Evolutionary conservation across 2,888 invertebrate genomes (phyloP), one percentile per base, ranked within the genome.

Genomic region (Plemyria rubiginata): DNA sequence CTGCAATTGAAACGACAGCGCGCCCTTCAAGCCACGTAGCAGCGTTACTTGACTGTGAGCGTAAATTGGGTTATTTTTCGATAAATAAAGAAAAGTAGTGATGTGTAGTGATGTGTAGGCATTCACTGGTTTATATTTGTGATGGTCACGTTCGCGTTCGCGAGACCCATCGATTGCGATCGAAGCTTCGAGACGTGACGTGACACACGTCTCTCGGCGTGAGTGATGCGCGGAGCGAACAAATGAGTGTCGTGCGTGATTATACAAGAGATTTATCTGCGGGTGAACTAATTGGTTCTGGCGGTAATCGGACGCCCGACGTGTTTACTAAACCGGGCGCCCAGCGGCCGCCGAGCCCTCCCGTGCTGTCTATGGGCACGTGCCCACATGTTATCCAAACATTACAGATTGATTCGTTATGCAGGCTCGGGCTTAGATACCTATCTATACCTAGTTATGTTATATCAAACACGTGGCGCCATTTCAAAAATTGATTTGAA

Each of bases 231-330:
- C 1, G 48, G 5, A 8, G 8, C 46, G 45, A 13, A 45, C 51
- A 32, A 32, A 45, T 28, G 36, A 9, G 36, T 38, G 36, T 38
- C 36, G 11, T 51, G 15, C 36, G 11, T 51, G 15, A 41, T 41
- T 46, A 41, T 58, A 60, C 54, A 40, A 32, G 55, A 62, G 65
- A 65, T 63, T 62, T 62, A 60, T 67, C 60, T 58, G 58, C 50
- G 62, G 65, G 45, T 49, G 55, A 48, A 54, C 61, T 65, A 62
- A 65, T 68, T 54, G 60, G 49, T 60, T 65, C 55, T 52, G 40
- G 4, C 60, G 52, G 55, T 65, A 58, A 68, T 68, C 60, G 65
- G 60, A 68, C 50, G 49, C 60, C 56, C 60, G 45, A 65, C 60
- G 60, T 65, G 65, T 60, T 65, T 65, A 65, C 60, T 57, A 57